Evolutionary conservation across 2,797 vertebrate genomes (phyloP).

Genomic region (Apogon hyalosoma): DNA sequence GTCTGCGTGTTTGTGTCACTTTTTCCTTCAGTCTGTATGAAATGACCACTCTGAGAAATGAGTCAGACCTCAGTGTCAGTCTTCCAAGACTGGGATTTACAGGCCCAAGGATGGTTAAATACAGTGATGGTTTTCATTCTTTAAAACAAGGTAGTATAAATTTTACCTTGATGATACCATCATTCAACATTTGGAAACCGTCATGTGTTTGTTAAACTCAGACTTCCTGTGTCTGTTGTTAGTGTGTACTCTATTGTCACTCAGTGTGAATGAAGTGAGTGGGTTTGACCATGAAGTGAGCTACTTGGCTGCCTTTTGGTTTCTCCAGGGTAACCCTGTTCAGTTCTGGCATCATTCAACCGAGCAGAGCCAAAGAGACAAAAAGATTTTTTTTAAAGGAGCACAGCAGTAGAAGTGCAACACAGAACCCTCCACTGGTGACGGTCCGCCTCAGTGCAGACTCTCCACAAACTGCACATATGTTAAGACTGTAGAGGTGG

Average conservation of each 20-base stretch:
- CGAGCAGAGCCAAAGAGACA: conserved; percentile 36
- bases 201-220: neutral
- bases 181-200: neutral
- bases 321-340: conserved; percentile 60
- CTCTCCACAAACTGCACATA: neutral
- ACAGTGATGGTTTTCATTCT: no score
- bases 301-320: conserved; percentile 47
- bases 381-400: conserved; percentile 11
- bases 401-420: conserved; percentile 7
- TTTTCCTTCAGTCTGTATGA: conserved; percentile 53
- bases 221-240: conserved; percentile 14
- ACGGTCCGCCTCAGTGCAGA: neutral
- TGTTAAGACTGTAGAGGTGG: neutral
- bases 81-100: neutral
- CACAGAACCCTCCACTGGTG: neutral
- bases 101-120: no score
- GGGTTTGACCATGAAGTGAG: conserved; percentile 41
- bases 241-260: conserved; percentile 6
- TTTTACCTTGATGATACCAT: neutral
- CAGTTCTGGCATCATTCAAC: conserved; percentile 26
- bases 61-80: conserved; percentile 51
- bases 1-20: conserved; percentile 40
- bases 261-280: conserved; percentile 40
- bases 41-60: conserved; percentile 57
- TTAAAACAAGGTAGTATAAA: no score